Percentiles rank a stretch among this genome's conserved stretches.
Evolutionary conservation across 2,113 vertebrate genomes (phyloP).

Genomic region (Probosciger aterrimus): DNA sequence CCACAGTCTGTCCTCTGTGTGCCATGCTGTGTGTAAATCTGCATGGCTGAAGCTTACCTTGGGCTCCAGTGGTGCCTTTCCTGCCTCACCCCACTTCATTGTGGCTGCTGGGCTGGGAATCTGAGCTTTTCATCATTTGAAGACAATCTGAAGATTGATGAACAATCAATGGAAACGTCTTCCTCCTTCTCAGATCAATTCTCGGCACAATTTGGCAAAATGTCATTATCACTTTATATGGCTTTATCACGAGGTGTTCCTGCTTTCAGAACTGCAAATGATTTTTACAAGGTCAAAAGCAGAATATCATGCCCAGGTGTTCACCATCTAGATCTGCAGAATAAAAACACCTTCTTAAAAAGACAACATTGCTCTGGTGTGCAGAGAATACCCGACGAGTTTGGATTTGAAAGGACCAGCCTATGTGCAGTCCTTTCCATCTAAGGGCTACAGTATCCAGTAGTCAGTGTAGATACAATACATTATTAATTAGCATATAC

Average conservation of each 20-base stretch:
- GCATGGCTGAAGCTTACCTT: neutral
- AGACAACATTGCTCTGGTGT: neutral
- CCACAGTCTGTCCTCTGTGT: fast-evolving
- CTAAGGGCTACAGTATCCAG: neutral
- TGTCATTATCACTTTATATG: slow-evolving; percentile 16
- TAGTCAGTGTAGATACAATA: neutral
- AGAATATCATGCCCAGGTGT: neutral
- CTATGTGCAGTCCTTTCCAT: neutral
- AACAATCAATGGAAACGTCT: slow-evolving; percentile 4
- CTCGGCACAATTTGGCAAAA: slow-evolving; percentile 40
- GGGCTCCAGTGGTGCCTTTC: neutral
- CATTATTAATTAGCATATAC: slow-evolving; percentile 58
- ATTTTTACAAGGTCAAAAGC: slow-evolving; percentile 46
- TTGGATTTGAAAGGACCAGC: neutral
- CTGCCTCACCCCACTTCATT: neutral
- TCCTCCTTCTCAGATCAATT: slow-evolving; percentile 37
- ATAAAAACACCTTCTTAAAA: neutral
- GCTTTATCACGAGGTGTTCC: slow-evolving; percentile 9
- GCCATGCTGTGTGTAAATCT: fast-evolving
- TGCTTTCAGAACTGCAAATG: slow-evolving; percentile 29
- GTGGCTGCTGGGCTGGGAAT: neutral
- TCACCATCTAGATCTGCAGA: neutral
- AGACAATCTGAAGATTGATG: slow-evolving; percentile 45
- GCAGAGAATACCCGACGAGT: neutral
- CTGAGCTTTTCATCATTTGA: neutral